Evolutionary conservation across 2,113 vertebrate genomes (phyloP).

Genomic region (Ariopsis seemanni): DNA sequence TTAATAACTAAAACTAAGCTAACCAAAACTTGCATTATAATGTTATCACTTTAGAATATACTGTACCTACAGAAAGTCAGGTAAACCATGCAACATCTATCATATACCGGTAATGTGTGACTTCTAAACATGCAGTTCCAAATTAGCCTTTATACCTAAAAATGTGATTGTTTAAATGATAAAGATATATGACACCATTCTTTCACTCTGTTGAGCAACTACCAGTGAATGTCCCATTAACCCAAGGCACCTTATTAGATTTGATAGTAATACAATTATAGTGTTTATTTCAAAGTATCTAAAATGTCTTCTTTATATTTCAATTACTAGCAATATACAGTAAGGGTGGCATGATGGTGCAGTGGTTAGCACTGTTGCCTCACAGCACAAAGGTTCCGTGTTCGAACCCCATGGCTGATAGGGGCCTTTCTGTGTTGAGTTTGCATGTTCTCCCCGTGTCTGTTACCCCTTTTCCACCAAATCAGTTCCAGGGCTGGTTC

Average conservation of each 20-base stretch:
- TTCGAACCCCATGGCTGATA: too few species aligned
- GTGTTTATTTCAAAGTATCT: not conserved
- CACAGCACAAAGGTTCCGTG: too few species aligned
- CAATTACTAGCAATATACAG: not conserved
- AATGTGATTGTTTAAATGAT: not conserved
- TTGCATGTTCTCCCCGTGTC: too few species aligned
- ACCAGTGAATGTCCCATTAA: not conserved
- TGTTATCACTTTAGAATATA: not conserved
- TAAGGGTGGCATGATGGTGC: too few species aligned
- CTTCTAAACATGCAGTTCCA: not conserved
- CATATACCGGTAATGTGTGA: not conserved
- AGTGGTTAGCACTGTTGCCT: too few species aligned
- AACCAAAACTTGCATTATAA: not conserved
- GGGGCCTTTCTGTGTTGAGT: too few species aligned
- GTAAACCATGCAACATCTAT: not conserved
- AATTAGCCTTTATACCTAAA: not conserved
- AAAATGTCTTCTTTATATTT: not conserved
- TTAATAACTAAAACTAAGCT: not conserved
- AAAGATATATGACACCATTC: not conserved
- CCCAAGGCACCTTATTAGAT: not conserved
- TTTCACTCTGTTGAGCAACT: not conserved
- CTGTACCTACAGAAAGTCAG: not conserved
- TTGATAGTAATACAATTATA: not conserved
- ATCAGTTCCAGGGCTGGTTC: too few species aligned
- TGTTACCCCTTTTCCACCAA: too few species aligned